Evolutionary conservation across 2,113 vertebrate genomes (phyloP).

Genomic region (Gila orcuttii): DNA sequence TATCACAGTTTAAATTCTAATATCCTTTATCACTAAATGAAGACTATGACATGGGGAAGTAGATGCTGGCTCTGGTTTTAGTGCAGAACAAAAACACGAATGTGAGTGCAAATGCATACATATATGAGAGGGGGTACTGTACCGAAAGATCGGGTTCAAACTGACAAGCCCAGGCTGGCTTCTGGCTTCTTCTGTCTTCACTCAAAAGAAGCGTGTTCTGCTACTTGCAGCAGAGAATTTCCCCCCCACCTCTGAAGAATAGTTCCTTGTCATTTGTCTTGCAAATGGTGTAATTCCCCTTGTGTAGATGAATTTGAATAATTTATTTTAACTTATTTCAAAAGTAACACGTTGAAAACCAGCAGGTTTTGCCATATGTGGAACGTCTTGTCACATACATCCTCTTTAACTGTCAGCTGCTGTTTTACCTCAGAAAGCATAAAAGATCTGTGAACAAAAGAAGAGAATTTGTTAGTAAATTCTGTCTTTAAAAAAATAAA

Average conservation of each 20-base stretch:
- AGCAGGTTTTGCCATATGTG: not conserved
- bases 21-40: not conserved
- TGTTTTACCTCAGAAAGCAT: not conserved
- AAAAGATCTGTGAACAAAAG: not conserved
- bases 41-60: not conserved
- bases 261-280: constrained; percentile 14
- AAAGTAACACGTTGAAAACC: constrained; percentile 13
- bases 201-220: constrained; percentile 75
- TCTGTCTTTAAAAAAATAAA: not conserved
- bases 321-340: not conserved
- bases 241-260: not conserved
- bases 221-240: constrained; percentile 60
- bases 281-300: constrained; percentile 45
- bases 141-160: constrained; percentile 39
- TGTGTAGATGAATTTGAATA: constrained; percentile 5
- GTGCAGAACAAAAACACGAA: not conserved
- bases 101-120: not conserved
- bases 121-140: constrained; percentile 24
- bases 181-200: constrained; percentile 69
- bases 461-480: not conserved
- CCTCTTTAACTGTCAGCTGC: not conserved
- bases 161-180: constrained; percentile 77
- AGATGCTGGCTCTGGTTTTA: not conserved
- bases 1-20: not conserved
- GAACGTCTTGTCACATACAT: not conserved